Conservation (phyloP, 2,888 invertebrate species). For the Leistus spinibarbis region DNA sequence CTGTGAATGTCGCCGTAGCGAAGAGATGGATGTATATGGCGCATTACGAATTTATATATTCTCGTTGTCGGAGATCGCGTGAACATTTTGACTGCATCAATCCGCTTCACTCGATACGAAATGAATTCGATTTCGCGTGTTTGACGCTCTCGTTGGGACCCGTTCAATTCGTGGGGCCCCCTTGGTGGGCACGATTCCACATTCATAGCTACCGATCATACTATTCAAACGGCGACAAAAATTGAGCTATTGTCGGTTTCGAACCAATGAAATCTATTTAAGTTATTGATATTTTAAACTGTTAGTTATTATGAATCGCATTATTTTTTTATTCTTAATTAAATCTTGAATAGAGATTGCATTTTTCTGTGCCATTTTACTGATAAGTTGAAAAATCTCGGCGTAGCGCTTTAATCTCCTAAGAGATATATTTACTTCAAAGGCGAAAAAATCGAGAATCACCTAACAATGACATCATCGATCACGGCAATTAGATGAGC, state of each 20-base stretch:
- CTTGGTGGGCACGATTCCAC: background rate
- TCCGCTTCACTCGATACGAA: background rate
- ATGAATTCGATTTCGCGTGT: conserved; percentile 8
- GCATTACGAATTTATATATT: conserved; percentile 29
- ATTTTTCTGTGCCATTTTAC: no score
- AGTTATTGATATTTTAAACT: no score
- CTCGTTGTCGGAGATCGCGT: background rate
- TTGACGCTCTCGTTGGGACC: background rate
- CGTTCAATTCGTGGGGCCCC: background rate
- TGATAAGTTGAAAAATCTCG: no score
- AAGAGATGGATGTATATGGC: background rate
- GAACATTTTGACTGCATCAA: conserved; percentile 26
- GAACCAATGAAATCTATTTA: background rate
- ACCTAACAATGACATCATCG: background rate
- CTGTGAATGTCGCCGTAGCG: background rate
- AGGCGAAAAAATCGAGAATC: background rate
- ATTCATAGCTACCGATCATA: background rate
- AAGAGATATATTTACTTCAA: background rate
- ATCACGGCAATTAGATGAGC: background rate
- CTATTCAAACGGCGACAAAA: background rate
- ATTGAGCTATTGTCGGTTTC: background rate
- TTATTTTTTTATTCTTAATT: no score
- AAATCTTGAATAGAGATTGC: no score
- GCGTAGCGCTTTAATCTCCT: no score
- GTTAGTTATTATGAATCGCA: no score